Evolutionary conservation across 1,140 invertebrate species (phyloP), one percentile per base, ranked within the genome.

Genomic region (Drosophila pandora): DNA sequence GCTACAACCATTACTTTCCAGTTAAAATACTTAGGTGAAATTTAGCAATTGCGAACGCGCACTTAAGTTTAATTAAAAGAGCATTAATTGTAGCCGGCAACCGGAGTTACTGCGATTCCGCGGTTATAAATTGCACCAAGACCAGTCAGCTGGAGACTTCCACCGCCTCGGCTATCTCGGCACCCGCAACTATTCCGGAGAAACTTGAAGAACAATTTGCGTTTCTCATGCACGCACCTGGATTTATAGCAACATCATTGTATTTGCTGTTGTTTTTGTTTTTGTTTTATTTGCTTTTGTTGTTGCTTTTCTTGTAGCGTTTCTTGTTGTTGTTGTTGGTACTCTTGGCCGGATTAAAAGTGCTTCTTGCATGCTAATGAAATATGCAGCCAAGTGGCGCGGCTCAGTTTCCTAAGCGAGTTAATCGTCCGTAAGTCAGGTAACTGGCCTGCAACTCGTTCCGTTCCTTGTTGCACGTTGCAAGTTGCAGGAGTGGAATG

Each of bases 61-160:
- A 83, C 84, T 89, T 79, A 61, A 88, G 79, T 88, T 88, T 82
- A 83, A 88, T 88, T 88, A 88, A 88, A 88, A 79, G 76, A 69
- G 74, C 79, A 88, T 88, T 88, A 88, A 88, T 88, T 88, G 83
- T 88, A 78, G 76, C 63, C 37, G 45, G 74, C 74, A 70, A 74
- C 41, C 54, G 39, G 48, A 68, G 57, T 53, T 55, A 53, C 58
- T 61, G 48, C 56, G 37, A 47, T 58, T 43, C 43, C 68, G 50
- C 43, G 47, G 71, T 69, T 77, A 78, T 82, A 82, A 82, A 82
- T 79, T 76, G 59, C 30, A 55, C 6, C 34, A 23, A 21, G 53
- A 12, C 58, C 47, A 73, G 70, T 73, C 68, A 56, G 57, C 45
- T 32, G 50, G 43, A 54, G 69, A 68, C 32, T 67, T 67, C 17